Base-by-base conservation (phyloP, 2,113 vertebrate genomes). In the Zingel zingel region DNA sequence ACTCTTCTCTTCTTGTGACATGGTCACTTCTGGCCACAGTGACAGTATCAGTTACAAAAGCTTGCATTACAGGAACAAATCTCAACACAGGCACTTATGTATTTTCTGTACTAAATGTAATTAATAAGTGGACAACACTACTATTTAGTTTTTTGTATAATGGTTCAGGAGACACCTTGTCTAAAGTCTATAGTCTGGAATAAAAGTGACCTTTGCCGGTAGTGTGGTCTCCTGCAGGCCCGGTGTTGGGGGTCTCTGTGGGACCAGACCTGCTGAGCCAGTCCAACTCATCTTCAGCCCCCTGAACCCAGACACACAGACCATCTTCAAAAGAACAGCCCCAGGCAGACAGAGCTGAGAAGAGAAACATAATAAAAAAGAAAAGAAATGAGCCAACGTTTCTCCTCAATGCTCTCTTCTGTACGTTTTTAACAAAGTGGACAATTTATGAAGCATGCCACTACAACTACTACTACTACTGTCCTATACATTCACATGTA, bases 181-280 rank as follows among this genome's bases (percentile, higher is more conserved):
- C 2, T 25, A 48, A 53, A 30, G 13, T 43, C 39, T 43, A n/a
- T 3, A 43, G 10, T 39, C 8, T 16, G 3, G 45, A 27, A 63
- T 21, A 16, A 27, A 36, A 74, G 19, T 25, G 61, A 94, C 95
- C 95, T 71, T 83, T 87, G 77, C 93, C 86, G 0, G 79, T 93
- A 0, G 93, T 95, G 92, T 94, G 95, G 85, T 95, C 95, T 61
- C 90, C 94, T 62, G 85, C 56, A 48, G 95, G 95, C 53, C 95
- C 95, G 0, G 94, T 95, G 86, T 95, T 94, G 50, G 90, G 82
- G 7, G 90, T 94, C 5, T 92, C 89, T 23, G 91, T 93, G 3
- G 94, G 79, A 73, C 93, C 94, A 1, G 88, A 88, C 45, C 58
- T 47, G 11, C 71, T 87, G 77, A 89, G 54, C 94, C 94, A 96